A percentile compares a stretch with the other conserved stretches of the same genome.
Evolutionary conservation across 2,797 vertebrate genomes (phyloP).

Genomic region (Hyperoplus immaculatus): DNA sequence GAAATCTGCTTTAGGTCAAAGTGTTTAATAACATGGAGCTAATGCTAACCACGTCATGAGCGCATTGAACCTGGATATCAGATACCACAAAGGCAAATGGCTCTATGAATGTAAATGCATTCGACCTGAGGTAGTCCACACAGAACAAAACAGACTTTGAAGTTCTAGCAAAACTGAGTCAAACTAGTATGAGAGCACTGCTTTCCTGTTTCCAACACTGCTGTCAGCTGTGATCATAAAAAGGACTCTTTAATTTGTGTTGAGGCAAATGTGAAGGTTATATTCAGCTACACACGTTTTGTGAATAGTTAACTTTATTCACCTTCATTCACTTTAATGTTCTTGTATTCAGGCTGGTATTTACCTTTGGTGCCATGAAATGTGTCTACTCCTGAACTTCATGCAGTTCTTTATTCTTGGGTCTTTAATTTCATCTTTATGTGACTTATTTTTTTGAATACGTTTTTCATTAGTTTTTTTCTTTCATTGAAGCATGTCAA

Average conservation of each 20-base stretch:
- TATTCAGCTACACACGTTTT: neutral
- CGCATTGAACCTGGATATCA: constrained; percentile 18
- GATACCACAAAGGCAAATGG: neutral
- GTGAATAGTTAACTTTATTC: too few relatives aligned
- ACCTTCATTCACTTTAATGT: too few relatives aligned
- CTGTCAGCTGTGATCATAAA: neutral
- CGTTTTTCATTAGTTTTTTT: too few relatives aligned
- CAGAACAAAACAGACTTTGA: neutral
- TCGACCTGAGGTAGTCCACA: neutral
- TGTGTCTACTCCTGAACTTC: too few relatives aligned
- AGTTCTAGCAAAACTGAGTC: neutral
- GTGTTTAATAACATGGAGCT: constrained; percentile 5
- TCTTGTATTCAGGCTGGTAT: too few relatives aligned
- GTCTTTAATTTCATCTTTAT: too few relatives aligned
- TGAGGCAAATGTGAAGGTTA: neutral
- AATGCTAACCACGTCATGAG: constrained; percentile 2
- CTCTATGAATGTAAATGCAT: neutral
- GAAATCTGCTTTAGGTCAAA: constrained; percentile 15
- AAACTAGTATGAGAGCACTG: neutral
- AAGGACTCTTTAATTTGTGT: neutral
- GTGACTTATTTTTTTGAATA: too few relatives aligned
- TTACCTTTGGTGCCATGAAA: too few relatives aligned
- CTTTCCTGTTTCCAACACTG: neutral
- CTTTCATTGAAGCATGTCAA: too few relatives aligned
- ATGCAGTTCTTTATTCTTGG: too few relatives aligned